Conservation (phyloP, 35 echinoderm and acorn worm species). For the Heliocidaris tuberculata region DNA sequence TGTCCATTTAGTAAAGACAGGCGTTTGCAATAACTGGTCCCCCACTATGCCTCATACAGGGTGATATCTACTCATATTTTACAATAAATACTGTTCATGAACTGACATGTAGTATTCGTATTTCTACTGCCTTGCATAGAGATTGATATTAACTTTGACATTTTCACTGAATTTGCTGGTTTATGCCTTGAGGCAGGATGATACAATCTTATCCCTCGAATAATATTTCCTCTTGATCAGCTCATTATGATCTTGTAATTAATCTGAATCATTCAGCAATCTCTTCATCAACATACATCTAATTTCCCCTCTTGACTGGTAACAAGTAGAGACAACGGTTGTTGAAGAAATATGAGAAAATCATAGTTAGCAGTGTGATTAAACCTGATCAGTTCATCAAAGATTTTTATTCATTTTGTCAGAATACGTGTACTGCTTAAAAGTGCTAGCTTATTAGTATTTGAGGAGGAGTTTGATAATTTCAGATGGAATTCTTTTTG, state of each 20-base stretch:
- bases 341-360: neutral
- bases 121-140: neutral
- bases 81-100: neutral
- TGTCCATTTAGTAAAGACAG: too few species aligned
- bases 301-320: neutral
- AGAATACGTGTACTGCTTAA: too few species aligned
- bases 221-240: neutral
- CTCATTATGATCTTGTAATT: neutral
- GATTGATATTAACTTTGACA: neutral
- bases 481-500: neutral
- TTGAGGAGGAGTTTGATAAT: neutral
- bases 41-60: neutral
- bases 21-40: neutral
- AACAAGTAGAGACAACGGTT: too few species aligned
- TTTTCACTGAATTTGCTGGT: neutral
- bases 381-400: neutral
- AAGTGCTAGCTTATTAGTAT: neutral
- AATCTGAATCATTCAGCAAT: neutral
- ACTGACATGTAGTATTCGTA: neutral
- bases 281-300: neutral
- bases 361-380: neutral
- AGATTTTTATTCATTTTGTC: neutral
- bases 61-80: neutral
- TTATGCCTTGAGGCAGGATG: neutral
- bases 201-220: neutral